Conservation (phyloP, 2,888 invertebrate genomes). For the Euzetes globulus region DNA sequence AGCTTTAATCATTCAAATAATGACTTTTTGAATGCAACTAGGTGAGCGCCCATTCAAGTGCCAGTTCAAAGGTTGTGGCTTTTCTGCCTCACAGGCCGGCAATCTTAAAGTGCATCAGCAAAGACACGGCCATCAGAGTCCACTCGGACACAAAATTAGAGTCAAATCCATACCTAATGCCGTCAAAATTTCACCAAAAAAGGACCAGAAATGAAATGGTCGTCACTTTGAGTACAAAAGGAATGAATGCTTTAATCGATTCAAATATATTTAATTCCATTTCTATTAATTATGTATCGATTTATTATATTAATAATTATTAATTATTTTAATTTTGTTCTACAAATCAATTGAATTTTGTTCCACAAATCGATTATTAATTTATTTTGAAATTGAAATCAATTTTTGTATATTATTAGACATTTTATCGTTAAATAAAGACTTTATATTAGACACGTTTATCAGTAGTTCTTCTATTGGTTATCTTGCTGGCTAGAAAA, state of each 20-base stretch:
- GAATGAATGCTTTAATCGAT: too few relatives aligned
- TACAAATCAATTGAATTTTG: too few relatives aligned
- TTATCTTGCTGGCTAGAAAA: neutral
- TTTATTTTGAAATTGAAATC: too few relatives aligned
- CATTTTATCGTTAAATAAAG: too few relatives aligned
- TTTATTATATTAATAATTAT: too few relatives aligned
- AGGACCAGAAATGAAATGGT: neutral
- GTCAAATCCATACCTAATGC: neutral
- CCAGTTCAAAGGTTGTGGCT: slow-evolving; percentile 8
- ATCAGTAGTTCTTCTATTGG: neutral
- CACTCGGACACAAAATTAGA: neutral
- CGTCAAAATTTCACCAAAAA: neutral
- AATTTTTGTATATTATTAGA: too few relatives aligned
- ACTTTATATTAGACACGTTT: neutral
- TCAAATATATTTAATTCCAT: too few relatives aligned
- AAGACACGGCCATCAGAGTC: neutral
- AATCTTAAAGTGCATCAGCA: slow-evolving; percentile 19
- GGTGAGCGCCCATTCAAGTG: slow-evolving; percentile 21
- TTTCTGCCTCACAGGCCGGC: slow-evolving; percentile 5
- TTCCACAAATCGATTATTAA: too few relatives aligned
- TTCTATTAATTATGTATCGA: too few relatives aligned
- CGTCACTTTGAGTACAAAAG: neutral
- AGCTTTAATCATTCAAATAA: neutral
- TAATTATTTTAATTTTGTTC: too few relatives aligned
- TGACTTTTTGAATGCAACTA: neutral